Evolutionary conservation across 2,113 vertebrate species (phyloP), one percentile per base, ranked within the genome.

Genomic region (Podarcis raffonei): DNA sequence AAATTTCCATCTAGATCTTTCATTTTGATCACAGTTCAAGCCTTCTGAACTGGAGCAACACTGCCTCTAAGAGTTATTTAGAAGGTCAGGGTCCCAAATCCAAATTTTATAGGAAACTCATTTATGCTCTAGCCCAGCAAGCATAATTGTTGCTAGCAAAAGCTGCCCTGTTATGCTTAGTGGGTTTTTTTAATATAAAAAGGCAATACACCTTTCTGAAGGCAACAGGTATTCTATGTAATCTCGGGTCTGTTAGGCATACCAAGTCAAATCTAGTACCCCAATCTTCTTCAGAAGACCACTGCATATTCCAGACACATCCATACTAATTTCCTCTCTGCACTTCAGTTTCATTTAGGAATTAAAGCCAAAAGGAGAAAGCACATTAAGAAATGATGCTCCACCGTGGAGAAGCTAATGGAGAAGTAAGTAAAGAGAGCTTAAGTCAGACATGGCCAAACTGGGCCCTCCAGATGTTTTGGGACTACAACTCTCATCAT

Each of bases 241-340:
- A 66, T 35, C 25, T 62, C 30, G 53, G 75, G 23, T 1, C 15
- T 3, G n/a, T 22, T 69, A 57, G 42, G 20, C 69, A 11, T 13
- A 71, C 23, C 1, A 75, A 37, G 18, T 15, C 11, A 57, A 2
- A 23, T 1, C 39, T 72, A 16, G 71, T 39, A n/a, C 0, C 15
- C 42, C 0, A 23, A 75, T 68, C 79, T 5, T 12, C 84, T 23
- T 6, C n/a, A 12, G 22, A 1, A 1, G 68, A 39, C 32, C 20
- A 80, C 1, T n/a, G 53, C 12, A 18, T 42, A 1, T 3, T 78
- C 77, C 89, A 65, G 75, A 35, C 65, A 57, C 30, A 53, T 5
- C 39, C 1, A 0, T 0, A 30, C 42, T 71, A 1, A 0, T 2
- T 39, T 3, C 12, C 68, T 42, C 37, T 39, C 25, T 16, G 7